Evolutionary conservation across 2,797 vertebrate genomes (phyloP), one percentile per base, ranked within the genome.

Genomic region (Parauchenoglanis ngamensis): DNA sequence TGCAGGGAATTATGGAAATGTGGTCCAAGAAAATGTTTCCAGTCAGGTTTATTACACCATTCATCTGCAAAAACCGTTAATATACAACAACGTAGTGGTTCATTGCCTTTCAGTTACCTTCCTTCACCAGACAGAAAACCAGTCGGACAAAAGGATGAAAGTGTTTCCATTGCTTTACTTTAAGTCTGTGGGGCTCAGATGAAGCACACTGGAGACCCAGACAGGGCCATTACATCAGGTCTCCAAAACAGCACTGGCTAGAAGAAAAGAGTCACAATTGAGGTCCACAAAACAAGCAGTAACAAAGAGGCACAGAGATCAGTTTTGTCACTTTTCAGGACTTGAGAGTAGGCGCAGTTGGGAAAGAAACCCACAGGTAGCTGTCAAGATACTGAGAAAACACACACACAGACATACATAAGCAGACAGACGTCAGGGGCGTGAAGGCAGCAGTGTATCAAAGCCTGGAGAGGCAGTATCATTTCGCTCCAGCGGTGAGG

Each of bases 211-310:
- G 75, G 77, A 76, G 57, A 77, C 78, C 79, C 73, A 85, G 54
- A 28, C 52, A 61, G 57, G 87, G 83, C 40, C 61, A 28, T 91
- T 86, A 90, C 88, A 87, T 88, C 89, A 89, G 85, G 35, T 88
- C 80, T 82, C 90, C 85, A 84, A 86, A 85, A 88, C 88, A 89
- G 87, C 87, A 85, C 89, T 91, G 87, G 89, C 90, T 91, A 90
- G 85, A 91, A 91, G 88, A 90, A 91, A 84, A 91, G 76, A 90
- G 89, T 90, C 76, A 89, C 88, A 90, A 82, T 49, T 91, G 83
- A 87, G 86, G 83, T 87, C 57, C 77, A 86, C 77, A 85, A 83
- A 83, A 85, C 75, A 89, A 88, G 82, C 85, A 78, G 83, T 88
- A 88, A 87, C 49, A 91, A 79, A 90, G 85, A 90, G 90, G 89